Evolutionary conservation across 2,888 invertebrate species (phyloP).

Genomic region (Synergus umbraculus): DNA sequence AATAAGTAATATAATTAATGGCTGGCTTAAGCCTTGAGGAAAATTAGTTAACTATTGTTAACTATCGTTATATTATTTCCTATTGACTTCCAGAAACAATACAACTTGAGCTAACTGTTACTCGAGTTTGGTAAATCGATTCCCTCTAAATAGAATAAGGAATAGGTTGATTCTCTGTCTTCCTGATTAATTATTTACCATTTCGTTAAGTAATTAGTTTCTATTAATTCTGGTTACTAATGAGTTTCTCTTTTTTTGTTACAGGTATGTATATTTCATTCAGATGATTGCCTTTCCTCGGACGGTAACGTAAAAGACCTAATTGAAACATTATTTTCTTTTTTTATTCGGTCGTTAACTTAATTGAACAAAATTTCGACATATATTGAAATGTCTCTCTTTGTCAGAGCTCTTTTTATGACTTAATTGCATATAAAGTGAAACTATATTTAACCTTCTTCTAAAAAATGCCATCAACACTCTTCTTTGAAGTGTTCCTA

Average conservation of each 20-base stretch:
- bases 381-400: no score
- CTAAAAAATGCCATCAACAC: not conserved
- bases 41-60: not conserved
- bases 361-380: no score
- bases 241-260: constrained; percentile 12
- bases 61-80: not conserved
- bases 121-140: not conserved
- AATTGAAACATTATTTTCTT: not conserved
- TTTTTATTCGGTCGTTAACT: no score
- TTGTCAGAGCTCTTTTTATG: not conserved
- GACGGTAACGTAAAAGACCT: not conserved
- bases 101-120: not conserved
- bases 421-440: not conserved
- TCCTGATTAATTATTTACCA: not conserved
- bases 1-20: not conserved
- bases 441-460: not conserved
- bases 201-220: not conserved
- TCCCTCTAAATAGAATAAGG: not conserved
- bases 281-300: not conserved
- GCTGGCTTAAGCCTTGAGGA: not conserved
- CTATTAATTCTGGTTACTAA: not conserved
- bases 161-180: constrained; percentile 1
- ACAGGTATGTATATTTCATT: constrained; percentile 18
- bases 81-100: constrained; percentile 6
- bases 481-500: constrained; percentile 2